Conservation (phyloP, 1,140 invertebrate genomes). For the Drosophila ambigua region DNA sequence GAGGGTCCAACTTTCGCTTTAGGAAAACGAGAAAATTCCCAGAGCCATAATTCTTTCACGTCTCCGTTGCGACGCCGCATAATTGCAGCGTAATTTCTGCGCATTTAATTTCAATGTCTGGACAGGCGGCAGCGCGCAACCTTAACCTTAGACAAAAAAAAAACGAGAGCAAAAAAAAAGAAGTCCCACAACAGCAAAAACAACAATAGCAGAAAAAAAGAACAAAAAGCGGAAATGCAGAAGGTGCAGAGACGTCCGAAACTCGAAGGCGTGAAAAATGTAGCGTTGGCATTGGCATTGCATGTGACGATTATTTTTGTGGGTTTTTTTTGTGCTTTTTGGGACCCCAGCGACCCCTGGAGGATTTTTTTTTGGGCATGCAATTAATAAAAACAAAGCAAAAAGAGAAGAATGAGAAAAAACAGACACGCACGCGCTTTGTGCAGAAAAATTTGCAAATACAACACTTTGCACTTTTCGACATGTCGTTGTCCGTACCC, state of each 20-base stretch:
- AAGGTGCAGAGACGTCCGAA: not conserved
- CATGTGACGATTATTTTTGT: constrained; percentile 51
- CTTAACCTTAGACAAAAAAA: constrained; percentile 54
- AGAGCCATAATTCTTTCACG: constrained; percentile 70
- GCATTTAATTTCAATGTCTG: constrained; percentile 72
- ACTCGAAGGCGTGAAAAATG: constrained; percentile 37
- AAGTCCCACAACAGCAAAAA: constrained; percentile 16
- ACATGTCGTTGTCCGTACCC: not conserved
- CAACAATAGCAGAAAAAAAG: not conserved
- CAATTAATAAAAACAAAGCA: constrained; percentile 51
- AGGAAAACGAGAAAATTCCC: constrained; percentile 54
- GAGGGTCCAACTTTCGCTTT: constrained; percentile 53
- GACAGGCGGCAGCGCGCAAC: constrained; percentile 32
- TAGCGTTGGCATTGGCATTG: constrained; percentile 4
- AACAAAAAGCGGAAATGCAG: constrained; percentile 24
- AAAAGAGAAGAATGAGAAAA: constrained; percentile 2
- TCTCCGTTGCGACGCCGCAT: constrained; percentile 67
- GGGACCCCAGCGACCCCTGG: constrained; percentile 28
- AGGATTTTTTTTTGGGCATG: constrained; percentile 27
- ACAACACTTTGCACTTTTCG: constrained; percentile 63
- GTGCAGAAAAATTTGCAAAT: constrained; percentile 28
- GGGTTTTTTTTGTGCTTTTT: constrained; percentile 15
- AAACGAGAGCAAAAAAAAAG: not conserved
- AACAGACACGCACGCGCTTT: constrained; percentile 9
- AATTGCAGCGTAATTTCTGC: constrained; percentile 76